These are phyloP conservation scores for Poecile atricapillus DNA, from an alignment of 2,113 vertebrate genomes.

Conservation along the genomic window DNA sequence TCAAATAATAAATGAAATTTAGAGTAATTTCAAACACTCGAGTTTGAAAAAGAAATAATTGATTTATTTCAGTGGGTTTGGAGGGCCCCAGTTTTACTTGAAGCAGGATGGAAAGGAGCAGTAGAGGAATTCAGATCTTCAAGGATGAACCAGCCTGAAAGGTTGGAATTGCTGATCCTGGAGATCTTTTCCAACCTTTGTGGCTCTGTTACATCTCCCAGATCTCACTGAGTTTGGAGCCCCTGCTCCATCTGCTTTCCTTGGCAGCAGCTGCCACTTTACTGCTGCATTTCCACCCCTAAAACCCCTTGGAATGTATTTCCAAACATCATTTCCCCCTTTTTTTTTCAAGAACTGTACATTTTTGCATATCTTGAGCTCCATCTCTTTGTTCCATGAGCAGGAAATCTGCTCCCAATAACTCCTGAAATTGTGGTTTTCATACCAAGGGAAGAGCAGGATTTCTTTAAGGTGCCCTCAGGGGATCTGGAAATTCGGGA, in stretches of 20 bases:
- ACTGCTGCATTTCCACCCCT: conserved; percentile 17
- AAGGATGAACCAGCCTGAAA: neutral
- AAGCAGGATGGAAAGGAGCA: neutral
- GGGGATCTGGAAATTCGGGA: neutral
- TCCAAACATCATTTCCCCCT: neutral
- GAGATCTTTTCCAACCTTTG: neutral
- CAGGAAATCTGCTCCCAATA: conserved; percentile 36
- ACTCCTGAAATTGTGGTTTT: neutral
- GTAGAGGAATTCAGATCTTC: neutral
- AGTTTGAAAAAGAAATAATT: neutral
- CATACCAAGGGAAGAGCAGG: neutral
- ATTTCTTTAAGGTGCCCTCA: neutral
- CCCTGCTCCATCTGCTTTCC: conserved; percentile 3
- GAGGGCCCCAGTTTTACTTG: neutral
- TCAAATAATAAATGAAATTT: neutral
- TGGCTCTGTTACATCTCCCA: neutral
- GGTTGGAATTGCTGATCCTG: neutral
- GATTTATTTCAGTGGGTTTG: neutral
- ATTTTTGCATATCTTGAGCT: conserved; percentile 37
- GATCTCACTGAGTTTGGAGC: neutral
- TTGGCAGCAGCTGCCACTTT: conserved; percentile 8
- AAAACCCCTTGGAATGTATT: neutral
- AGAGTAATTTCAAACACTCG: fast-evolving
- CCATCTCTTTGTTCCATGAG: conserved; percentile 12
- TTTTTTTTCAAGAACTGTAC: neutral